Evolutionary conservation across 2,113 vertebrate species (phyloP).

Genomic region (Anser brachyrhynchus): DNA sequence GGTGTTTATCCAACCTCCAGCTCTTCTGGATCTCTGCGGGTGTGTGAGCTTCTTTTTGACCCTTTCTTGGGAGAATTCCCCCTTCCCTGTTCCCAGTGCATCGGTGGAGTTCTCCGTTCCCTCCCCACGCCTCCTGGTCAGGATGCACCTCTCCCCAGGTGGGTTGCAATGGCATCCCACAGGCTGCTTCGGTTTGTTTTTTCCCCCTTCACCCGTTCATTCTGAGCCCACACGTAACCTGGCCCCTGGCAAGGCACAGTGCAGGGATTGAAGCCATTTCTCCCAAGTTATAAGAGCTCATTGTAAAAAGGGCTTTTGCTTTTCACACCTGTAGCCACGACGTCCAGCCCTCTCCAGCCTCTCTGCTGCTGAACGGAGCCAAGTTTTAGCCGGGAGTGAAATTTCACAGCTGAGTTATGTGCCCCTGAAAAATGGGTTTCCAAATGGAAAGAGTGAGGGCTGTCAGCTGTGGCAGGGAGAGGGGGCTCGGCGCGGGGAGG

Average conservation of each 20-base stretch:
- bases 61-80: neutral
- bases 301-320: neutral
- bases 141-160: neutral
- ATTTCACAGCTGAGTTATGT: conserved; percentile 42
- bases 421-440: conserved; percentile 47
- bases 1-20: neutral
- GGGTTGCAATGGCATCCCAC: neutral
- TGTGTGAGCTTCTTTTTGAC: neutral
- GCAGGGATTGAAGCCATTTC: neutral
- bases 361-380: conserved; percentile 14
- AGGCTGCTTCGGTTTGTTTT: neutral
- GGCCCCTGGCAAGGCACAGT: accelerated
- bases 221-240: neutral
- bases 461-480: neutral
- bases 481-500: neutral
- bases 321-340: conserved; percentile 35
- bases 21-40: neutral
- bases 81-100: neutral
- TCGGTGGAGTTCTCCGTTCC: accelerated
- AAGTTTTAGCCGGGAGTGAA: conserved; percentile 39
- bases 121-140: neutral
- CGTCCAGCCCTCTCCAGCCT: neutral
- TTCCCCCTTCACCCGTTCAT: neutral
- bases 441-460: conserved; percentile 63
- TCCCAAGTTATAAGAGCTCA: neutral